phyloP scores from a whole-genome alignment of 1,140 invertebrate genomes.

The Zaprionus davidi region DNA sequence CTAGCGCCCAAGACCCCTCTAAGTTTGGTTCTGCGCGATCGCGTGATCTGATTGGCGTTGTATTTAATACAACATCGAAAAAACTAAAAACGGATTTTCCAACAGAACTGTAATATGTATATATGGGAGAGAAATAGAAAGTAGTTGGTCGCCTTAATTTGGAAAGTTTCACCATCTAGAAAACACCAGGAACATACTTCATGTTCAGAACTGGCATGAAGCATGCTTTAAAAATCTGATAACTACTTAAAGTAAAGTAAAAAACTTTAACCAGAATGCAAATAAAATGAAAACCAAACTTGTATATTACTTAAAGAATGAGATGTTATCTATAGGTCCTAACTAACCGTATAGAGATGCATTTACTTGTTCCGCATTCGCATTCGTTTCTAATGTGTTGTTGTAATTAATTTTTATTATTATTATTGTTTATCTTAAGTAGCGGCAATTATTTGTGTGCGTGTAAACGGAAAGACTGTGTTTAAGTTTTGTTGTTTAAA shows the following conservation, averaged over 20 bases:
- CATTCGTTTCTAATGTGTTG: conserved; percentile 11
- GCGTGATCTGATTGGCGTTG: conserved; percentile 58
- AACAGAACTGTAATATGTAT: conserved; percentile 17
- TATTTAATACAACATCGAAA: conserved; percentile 49
- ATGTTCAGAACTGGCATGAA: too few relatives aligned
- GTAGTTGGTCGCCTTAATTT: neutral
- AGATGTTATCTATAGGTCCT: neutral
- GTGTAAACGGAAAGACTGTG: conserved; percentile 80
- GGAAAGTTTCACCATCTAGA: neutral
- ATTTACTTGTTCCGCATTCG: conserved; percentile 10
- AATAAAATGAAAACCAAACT: conserved; percentile 22
- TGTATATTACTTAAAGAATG: conserved; percentile 25
- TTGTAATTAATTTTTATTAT: conserved; percentile 19
- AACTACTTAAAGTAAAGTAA: conserved; percentile 4
- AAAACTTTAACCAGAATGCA: neutral
- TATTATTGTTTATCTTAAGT: conserved; percentile 71
- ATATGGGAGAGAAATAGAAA: conserved; percentile 16
- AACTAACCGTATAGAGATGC: neutral
- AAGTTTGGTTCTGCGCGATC: conserved; percentile 88
- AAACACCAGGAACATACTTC: too few relatives aligned
- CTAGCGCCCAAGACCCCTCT: conserved; percentile 89
- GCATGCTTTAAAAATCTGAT: conserved; percentile 20
- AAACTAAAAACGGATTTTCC: neutral
- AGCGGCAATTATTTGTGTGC: conserved; percentile 80
- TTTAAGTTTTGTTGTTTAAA: conserved; percentile 78